phyloP scores from a whole-genome alignment of 2,797 vertebrate species.

The Myripristis jacobus region DNA sequence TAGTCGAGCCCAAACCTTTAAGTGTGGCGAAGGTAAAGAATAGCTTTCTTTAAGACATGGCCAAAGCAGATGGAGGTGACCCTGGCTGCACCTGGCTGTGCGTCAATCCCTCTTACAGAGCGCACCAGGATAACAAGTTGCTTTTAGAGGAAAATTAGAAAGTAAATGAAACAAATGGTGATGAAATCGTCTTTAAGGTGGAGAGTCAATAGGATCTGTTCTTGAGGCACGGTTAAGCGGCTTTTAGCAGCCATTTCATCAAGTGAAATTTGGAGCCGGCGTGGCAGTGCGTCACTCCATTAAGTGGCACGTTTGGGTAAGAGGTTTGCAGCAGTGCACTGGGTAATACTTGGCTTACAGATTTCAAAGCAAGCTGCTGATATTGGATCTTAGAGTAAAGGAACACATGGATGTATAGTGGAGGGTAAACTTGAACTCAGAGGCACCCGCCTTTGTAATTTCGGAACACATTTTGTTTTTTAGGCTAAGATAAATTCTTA shows the following conservation, averaged over 20 bases:
- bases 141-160: conserved; percentile 77
- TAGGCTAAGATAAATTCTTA: no score
- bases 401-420: background rate
- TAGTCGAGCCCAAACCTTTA: no score
- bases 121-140: conserved; percentile 79
- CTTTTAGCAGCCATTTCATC: conserved; percentile 87
- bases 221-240: conserved; percentile 77
- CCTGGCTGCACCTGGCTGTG: conserved; percentile 49
- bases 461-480: no score
- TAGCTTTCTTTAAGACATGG: background rate
- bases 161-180: conserved; percentile 84
- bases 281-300: conserved; percentile 60
- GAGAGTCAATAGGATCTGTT: conserved; percentile 65
- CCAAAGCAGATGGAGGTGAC: conserved; percentile 46
- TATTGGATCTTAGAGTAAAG: background rate
- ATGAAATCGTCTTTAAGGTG: conserved; percentile 78
- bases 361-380: background rate
- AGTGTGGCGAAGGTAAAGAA: background rate
- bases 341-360: conserved; percentile 11
- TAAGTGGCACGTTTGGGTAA: conserved; percentile 71
- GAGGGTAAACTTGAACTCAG: background rate
- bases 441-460: no score
- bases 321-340: conserved; percentile 56
- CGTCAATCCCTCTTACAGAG: conserved; percentile 47
- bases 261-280: conserved; percentile 70